A percentile compares a stretch with the other conserved stretches of the same genome.
Evolutionary conservation across 2,888 invertebrate genomes (phyloP).

Genomic region (Dioctria linearis): DNA sequence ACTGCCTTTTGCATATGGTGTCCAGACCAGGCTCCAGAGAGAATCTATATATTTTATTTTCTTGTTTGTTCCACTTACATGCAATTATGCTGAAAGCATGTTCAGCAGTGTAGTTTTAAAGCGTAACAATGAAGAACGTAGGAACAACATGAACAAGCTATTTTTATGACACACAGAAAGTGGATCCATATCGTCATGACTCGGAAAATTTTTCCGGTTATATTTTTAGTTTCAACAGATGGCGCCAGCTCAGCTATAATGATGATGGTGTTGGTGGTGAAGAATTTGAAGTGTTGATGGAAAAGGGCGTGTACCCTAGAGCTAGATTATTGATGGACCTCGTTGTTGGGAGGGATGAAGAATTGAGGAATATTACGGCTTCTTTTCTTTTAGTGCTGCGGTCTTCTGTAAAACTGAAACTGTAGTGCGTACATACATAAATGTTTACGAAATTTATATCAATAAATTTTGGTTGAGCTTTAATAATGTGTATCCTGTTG

Average conservation of each 20-base stretch:
- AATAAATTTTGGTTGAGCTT: constrained; percentile 12
- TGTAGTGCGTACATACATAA: neutral
- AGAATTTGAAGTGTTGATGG: constrained; percentile 49
- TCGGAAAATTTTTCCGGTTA: constrained; percentile 41
- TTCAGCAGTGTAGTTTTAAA: neutral
- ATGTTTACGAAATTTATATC: constrained; percentile 18
- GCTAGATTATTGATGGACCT: neutral
- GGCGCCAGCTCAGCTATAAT: constrained; percentile 53
- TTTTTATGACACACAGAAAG: constrained; percentile 9
- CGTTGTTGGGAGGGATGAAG: too few relatives aligned
- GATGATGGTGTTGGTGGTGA: neutral
- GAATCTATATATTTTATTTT: constrained; percentile 17
- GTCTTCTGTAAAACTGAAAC: too few relatives aligned
- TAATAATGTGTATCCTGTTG: constrained; percentile 10
- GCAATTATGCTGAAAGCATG: constrained; percentile 33
- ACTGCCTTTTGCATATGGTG: neutral
- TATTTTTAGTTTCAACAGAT: constrained; percentile 47
- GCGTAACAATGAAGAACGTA: neutral
- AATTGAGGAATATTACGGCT: too few relatives aligned
- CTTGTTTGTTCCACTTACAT: constrained; percentile 11
- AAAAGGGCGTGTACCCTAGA: constrained; percentile 55
- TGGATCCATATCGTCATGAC: constrained; percentile 50
- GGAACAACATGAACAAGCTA: neutral
- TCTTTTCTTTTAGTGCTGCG: too few relatives aligned
- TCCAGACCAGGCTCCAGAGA: neutral